phyloP scores from a whole-genome alignment of 2,797 vertebrate species.

The Oreochromis mossambicus region DNA sequence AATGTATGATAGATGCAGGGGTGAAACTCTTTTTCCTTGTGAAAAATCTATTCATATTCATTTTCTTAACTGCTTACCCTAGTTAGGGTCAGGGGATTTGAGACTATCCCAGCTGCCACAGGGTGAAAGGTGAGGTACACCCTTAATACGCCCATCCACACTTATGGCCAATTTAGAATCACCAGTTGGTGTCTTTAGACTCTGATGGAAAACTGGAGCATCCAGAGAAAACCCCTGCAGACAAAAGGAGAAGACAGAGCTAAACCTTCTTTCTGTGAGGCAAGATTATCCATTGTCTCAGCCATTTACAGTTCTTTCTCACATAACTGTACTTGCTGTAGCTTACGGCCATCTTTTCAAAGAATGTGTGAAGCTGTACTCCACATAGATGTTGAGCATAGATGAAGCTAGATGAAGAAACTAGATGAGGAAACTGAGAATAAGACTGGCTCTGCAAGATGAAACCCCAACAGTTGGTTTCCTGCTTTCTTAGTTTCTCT shows the following conservation, averaged over 20 bases:
- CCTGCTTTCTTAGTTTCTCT: neutral
- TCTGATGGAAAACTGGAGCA: neutral
- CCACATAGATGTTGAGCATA: fast-evolving
- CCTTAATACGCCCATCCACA: neutral
- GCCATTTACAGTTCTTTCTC: neutral
- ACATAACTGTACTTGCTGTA: neutral
- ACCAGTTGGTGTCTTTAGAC: fast-evolving
- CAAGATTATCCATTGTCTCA: neutral
- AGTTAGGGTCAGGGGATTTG: neutral
- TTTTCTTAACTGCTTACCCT: neutral
- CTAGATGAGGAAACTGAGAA: neutral
- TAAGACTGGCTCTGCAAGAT: neutral
- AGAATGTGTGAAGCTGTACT: neutral
- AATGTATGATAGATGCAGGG: neutral
- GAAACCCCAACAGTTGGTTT: neutral
- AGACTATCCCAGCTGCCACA: neutral
- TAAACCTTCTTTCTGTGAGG: neutral
- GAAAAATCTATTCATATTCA: neutral
- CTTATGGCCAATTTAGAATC: neutral
- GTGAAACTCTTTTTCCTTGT: neutral
- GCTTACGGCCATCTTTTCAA: fast-evolving
- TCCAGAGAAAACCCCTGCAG: neutral
- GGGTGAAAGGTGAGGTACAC: neutral
- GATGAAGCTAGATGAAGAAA: neutral
- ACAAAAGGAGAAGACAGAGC: neutral